Base-by-base conservation (phyloP, 2,888 invertebrate genomes). In the Mesorhabditis sp. region DNA sequence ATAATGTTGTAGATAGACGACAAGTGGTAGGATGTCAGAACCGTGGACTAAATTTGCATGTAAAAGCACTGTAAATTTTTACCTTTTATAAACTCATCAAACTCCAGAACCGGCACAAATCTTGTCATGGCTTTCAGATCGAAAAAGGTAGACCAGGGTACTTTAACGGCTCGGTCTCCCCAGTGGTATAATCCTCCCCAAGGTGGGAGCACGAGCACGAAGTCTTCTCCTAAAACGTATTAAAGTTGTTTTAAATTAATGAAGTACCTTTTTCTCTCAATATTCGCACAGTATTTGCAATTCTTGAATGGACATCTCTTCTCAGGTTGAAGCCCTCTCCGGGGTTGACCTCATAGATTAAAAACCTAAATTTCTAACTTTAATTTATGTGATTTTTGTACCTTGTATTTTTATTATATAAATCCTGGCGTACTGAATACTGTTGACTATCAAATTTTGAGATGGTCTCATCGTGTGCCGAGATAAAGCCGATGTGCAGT, bases 271-370 rank as follows among this genome's bases (percentile, higher is more conserved):
- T 71, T 42, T 84, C 79, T 72, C 90, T 89, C 68, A 94, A 88
- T 72, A 91, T 90, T 45, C 91, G 89, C 0, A 93, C 89, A 85
- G 95, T 91, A 65, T 92, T 91, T 2, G 95, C 94, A 82, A 95
- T 89, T 79, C 97, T 90, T 89, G 97, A 91, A 84, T 94, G 97
- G 3, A 98, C 96, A 88, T 98, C 97, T 50, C 97, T 90, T 15
- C 95, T 89, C 74, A 98, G 89, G 88, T 98, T 98, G 86, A 98
- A 98, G 0, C 98, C 98, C 89, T 98, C 97, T 0, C 92, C 91
- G 4, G 91, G 91, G 88, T 97, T 97, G 0, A 97, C 92, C 86
- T 95, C 94, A 87, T 95, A 98, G 66, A 97, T 89, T 69, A 97
- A 87, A 83, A 91, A 93, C 82, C 92, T 70, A 5, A 1, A 28